Evolutionary conservation across 2,888 invertebrate genomes (phyloP).

Genomic region (Ichneumoninae sp.): DNA sequence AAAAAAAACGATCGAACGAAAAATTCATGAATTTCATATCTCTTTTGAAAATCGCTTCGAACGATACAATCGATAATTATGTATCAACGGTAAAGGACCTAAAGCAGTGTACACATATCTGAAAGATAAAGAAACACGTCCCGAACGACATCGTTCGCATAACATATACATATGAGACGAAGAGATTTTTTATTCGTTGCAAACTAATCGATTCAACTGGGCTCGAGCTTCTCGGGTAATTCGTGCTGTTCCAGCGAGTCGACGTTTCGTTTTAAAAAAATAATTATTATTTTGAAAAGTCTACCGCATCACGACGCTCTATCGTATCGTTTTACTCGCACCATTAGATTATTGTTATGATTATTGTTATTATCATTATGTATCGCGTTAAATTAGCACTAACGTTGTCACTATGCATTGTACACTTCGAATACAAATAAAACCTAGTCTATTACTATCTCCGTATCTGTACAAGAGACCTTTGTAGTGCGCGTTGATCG

Average conservation of each 20-base stretch:
- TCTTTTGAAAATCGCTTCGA: slow-evolving; percentile 13
- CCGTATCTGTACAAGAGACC: slow-evolving; percentile 23
- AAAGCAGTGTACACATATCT: slow-evolving; percentile 61
- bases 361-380: slow-evolving; percentile 67
- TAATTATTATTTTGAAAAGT: slow-evolving; percentile 12
- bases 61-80: slow-evolving; percentile 22
- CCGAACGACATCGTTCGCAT: slow-evolving; percentile 33
- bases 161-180: slow-evolving; percentile 26
- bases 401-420: slow-evolving; percentile 80
- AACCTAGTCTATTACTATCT: slow-evolving; percentile 78
- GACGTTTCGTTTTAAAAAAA: slow-evolving; percentile 21
- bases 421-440: slow-evolving; percentile 80
- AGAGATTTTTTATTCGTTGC: slow-evolving; percentile 26
- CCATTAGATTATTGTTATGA: slow-evolving; percentile 53
- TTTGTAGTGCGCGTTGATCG: not conserved
- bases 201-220: not conserved
- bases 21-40: slow-evolving; percentile 19
- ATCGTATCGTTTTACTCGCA: slow-evolving; percentile 71
- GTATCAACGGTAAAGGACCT: slow-evolving; percentile 28
- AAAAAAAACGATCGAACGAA: slow-evolving; percentile 1
- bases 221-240: slow-evolving; percentile 49
- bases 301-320: slow-evolving; percentile 63
- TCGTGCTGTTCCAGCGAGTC: slow-evolving; percentile 26
- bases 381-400: slow-evolving; percentile 77
- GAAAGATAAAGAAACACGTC: slow-evolving; percentile 58